Conservation (phyloP, 2,113 vertebrate genomes). For the Lepisosteus osseus region DNA sequence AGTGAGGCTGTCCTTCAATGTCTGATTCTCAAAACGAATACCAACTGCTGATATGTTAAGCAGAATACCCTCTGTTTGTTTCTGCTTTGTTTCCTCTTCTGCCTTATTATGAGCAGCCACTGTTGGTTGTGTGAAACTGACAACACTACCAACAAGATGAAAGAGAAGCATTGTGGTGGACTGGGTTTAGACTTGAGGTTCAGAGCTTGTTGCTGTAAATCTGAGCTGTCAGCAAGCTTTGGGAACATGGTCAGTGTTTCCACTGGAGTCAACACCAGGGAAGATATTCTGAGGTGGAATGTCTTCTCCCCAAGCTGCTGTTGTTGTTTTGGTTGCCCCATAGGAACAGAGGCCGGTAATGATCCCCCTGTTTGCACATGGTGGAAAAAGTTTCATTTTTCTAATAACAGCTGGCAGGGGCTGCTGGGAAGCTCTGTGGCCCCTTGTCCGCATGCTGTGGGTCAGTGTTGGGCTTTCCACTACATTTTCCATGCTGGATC, state of each 20-base stretch:
- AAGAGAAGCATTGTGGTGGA: too few species aligned
- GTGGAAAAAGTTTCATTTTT: constrained; percentile 17
- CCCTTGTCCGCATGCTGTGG: neutral
- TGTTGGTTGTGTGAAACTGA: too few species aligned
- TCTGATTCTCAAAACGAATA: too few species aligned
- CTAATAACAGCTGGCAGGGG: constrained; percentile 15
- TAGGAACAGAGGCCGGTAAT: too few species aligned
- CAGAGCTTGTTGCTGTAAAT: too few species aligned
- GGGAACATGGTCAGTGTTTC: constrained; percentile 22
- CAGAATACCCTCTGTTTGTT: too few species aligned
- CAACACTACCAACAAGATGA: too few species aligned
- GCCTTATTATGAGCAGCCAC: too few species aligned
- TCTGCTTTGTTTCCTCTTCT: too few species aligned
- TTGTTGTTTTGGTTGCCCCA: neutral
- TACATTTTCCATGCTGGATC: constrained; percentile 21
- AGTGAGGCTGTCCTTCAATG: too few species aligned
- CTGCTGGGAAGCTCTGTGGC: neutral
- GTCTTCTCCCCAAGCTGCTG: neutral
- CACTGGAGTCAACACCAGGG: constrained; percentile 6
- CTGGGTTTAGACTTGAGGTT: too few species aligned
- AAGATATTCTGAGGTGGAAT: constrained; percentile 15
- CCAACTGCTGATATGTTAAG: too few species aligned
- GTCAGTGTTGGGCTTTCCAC: constrained; percentile 18
- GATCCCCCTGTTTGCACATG: neutral
- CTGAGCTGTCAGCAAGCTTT: neutral